These are phyloP conservation scores for Ametastegia equiseti DNA, from an alignment of 2,888 invertebrate species.

Conservation along the genomic window DNA sequence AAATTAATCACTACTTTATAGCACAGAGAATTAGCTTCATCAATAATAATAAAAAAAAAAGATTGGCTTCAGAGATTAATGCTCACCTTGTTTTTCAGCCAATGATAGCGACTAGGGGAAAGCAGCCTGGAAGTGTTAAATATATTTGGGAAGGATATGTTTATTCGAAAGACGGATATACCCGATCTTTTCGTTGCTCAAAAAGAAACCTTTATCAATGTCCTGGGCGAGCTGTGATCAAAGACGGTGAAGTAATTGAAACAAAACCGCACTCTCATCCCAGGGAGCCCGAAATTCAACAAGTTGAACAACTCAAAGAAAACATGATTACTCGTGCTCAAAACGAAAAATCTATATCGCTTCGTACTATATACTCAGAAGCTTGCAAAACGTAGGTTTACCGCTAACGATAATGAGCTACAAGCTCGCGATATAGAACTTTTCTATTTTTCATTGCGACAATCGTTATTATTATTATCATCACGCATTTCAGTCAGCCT, in stretches of 20 bases:
- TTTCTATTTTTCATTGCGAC: too few species aligned
- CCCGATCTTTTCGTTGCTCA: background rate
- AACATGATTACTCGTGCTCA: background rate
- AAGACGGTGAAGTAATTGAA: background rate
- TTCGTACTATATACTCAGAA: background rate
- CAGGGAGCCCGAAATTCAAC: background rate
- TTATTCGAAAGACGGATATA: background rate
- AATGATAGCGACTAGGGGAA: background rate
- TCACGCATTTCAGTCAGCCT: background rate
- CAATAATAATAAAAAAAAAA: too few species aligned
- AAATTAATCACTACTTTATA: background rate
- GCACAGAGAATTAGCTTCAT: too few species aligned
- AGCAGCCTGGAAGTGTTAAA: background rate
- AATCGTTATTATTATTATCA: background rate
- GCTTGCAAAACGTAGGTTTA: background rate
- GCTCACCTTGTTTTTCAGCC: background rate
- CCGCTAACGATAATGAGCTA: background rate
- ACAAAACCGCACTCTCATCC: background rate
- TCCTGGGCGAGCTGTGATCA: background rate
- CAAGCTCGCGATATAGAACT: background rate
- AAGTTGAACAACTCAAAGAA: background rate
- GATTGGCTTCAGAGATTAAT: background rate
- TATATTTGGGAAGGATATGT: background rate
- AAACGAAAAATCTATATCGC: background rate
- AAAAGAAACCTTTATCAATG: background rate